These are phyloP conservation scores for Eumaeus atala DNA, from an alignment of 1,140 invertebrate species.

Conservation along the genomic window DNA sequence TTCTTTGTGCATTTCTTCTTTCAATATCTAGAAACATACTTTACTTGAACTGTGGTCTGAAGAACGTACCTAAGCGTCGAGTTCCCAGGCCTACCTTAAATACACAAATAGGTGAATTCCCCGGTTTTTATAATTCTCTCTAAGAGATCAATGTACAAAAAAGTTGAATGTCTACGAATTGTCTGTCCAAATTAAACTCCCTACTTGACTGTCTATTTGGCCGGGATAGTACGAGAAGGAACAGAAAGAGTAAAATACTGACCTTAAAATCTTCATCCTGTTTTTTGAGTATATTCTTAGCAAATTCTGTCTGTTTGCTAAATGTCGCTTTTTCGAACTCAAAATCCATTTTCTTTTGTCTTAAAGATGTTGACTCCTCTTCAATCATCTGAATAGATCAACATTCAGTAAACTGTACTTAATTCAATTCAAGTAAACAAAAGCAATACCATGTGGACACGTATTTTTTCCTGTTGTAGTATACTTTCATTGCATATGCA, in stretches of 20 bases:
- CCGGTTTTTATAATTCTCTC: too few species aligned
- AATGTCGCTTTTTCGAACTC: slow-evolving; percentile 67
- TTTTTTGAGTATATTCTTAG: slow-evolving; percentile 62
- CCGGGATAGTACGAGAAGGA: not conserved
- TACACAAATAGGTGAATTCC: too few species aligned
- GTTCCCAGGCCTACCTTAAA: too few species aligned
- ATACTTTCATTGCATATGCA: too few species aligned
- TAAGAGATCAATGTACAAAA: too few species aligned
- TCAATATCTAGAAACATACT: slow-evolving; percentile 38
- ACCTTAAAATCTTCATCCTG: slow-evolving; percentile 67
- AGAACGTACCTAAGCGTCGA: too few species aligned
- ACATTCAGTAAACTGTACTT: not conserved
- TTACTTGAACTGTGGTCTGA: too few species aligned
- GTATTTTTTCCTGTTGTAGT: too few species aligned
- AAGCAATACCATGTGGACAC: slow-evolving; percentile 6
- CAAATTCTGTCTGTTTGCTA: slow-evolving; percentile 65
- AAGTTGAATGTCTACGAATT: too few species aligned
- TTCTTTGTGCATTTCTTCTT: slow-evolving; percentile 60
- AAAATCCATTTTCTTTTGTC: slow-evolving; percentile 67
- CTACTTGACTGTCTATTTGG: too few species aligned
- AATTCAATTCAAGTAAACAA: not conserved
- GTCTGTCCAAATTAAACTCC: too few species aligned
- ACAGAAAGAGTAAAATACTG: slow-evolving; percentile 1
- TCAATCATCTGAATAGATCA: slow-evolving; percentile 51
- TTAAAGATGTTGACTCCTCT: slow-evolving; percentile 54